These are phyloP conservation scores for Ophion slaviceki DNA, from an alignment of 2,888 invertebrate genomes.

Conservation along the genomic window DNA sequence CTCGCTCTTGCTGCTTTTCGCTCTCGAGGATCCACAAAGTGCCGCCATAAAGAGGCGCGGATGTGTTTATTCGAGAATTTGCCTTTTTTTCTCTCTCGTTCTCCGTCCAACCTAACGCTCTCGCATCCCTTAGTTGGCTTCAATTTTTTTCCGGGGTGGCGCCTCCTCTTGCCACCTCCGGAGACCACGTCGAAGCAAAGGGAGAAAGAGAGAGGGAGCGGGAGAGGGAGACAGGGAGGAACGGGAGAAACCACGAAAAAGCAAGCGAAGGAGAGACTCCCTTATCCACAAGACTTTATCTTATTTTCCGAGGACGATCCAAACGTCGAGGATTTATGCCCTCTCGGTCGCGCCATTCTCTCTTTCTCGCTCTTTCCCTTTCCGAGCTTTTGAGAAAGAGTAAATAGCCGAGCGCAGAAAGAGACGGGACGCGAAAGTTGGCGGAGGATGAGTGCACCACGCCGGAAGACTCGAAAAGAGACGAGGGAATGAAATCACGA, in stretches of 20 bases:
- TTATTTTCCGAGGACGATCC: constrained; percentile 80
- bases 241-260: constrained; percentile 39
- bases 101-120: constrained; percentile 60
- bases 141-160: constrained; percentile 61
- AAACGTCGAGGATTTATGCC: constrained; percentile 80
- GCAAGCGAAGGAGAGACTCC: constrained; percentile 59
- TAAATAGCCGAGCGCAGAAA: constrained; percentile 59
- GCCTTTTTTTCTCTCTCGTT: constrained; percentile 74
- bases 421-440: constrained; percentile 53
- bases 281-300: constrained; percentile 78
- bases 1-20: constrained; percentile 48
- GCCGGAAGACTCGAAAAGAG: constrained; percentile 65
- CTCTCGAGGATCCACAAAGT: constrained; percentile 75
- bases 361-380: constrained; percentile 24
- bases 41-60: constrained; percentile 81
- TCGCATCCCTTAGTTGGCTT: constrained; percentile 40
- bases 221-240: constrained; percentile 19
- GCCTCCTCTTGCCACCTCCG: constrained; percentile 58
- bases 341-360: constrained; percentile 73
- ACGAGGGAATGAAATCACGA: constrained; percentile 74
- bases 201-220: constrained; percentile 41
- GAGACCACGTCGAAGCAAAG: constrained; percentile 40
- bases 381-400: constrained; percentile 55
- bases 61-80: constrained; percentile 83
- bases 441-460: constrained; percentile 47